Percentiles rank a stretch among this genome's conserved stretches.
Conservation (phyloP, 2,113 vertebrate species). For the Epinephelus moara region DNA sequence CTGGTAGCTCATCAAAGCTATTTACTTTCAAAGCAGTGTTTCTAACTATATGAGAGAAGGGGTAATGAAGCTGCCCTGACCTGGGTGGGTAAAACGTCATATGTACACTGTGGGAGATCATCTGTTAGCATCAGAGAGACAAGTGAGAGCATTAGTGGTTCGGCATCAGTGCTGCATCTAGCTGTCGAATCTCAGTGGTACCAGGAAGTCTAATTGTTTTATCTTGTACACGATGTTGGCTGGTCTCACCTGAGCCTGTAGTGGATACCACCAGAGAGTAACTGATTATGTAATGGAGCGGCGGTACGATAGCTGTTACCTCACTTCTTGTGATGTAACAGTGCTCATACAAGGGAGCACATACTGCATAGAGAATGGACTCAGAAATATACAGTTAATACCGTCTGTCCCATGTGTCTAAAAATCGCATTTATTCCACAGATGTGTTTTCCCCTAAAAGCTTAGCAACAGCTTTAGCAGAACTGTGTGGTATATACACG, state of each 20-base stretch:
- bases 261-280: conserved; percentile 29
- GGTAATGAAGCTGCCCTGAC: background rate
- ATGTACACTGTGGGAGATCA: background rate
- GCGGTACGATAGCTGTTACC: conserved; percentile 9
- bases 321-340: conserved; percentile 53
- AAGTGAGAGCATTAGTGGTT: background rate
- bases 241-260: conserved; percentile 21
- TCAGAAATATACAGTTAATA: conserved; percentile 1
- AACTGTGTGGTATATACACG: conserved; percentile 14
- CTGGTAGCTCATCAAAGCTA: conserved; percentile 6
- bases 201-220: conserved; percentile 53
- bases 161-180: background rate
- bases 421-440: conserved; percentile 27
- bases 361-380: conserved; percentile 8
- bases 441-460: background rate
- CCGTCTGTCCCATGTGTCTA: background rate
- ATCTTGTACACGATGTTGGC: conserved; percentile 31
- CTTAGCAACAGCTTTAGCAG: conserved; percentile 27
- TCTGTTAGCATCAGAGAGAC: conserved; percentile 22
- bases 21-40: conserved; percentile 7
- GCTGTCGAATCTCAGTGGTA: conserved; percentile 12
- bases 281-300: conserved; percentile 47
- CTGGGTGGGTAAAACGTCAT: background rate
- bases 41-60: background rate
- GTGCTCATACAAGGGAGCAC: background rate